Conservation (phyloP, 2,113 vertebrate genomes). For the Caloenas nicobarica region DNA sequence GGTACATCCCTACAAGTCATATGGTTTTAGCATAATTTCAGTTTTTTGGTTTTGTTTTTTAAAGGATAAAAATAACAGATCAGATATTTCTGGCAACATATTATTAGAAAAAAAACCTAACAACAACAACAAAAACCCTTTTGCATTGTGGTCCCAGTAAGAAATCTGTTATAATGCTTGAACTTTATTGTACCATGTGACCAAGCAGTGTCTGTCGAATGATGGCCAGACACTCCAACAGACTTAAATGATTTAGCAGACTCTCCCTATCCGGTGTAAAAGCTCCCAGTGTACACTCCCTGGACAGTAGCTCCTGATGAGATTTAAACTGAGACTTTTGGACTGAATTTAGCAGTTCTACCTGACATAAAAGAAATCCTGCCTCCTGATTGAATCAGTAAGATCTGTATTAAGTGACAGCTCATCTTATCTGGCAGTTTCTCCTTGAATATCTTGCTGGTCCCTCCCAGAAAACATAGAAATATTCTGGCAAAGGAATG, state of each 20-base stretch:
- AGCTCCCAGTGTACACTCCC: neutral
- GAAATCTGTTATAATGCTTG: conserved; percentile 12
- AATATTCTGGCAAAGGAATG: conserved; percentile 30
- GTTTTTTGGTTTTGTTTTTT: neutral
- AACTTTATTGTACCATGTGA: neutral
- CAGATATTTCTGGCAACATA: neutral
- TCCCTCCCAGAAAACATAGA: conserved; percentile 28
- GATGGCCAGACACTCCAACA: neutral
- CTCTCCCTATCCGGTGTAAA: neutral
- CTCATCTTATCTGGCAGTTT: conserved; percentile 2
- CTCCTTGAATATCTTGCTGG: neutral
- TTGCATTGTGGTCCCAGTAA: neutral
- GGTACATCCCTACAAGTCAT: neutral
- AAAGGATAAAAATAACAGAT: conserved; percentile 7
- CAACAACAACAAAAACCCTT: neutral
- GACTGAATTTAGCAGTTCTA: neutral
- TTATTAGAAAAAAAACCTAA: neutral
- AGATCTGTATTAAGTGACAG: neutral
- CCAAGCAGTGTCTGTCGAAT: neutral
- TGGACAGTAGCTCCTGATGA: neutral
- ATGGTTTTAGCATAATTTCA: neutral
- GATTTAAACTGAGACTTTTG: neutral
- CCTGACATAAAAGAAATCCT: neutral
- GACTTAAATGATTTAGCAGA: neutral
- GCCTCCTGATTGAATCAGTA: neutral